A percentile compares a stretch with the other conserved stretches of the same genome.
phyloP scores from a whole-genome alignment of 2,113 vertebrate species.

The Bos indicus region DNA sequence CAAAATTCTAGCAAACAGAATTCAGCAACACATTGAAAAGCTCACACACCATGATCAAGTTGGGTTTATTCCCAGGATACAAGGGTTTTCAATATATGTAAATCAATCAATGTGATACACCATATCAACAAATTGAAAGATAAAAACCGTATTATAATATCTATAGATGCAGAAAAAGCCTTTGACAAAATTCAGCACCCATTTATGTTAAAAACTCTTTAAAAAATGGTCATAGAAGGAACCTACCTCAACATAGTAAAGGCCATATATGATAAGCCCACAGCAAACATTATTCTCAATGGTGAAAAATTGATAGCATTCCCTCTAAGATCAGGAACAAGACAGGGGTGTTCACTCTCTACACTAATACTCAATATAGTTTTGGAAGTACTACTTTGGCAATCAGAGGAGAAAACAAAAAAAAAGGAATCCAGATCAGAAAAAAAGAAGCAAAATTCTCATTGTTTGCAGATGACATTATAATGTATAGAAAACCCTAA shows the following conservation, averaged over 20 bases:
- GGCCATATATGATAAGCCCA: neutral
- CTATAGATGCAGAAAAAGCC: neutral
- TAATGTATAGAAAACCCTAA: neutral
- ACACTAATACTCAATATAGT: neutral
- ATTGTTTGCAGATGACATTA: neutral
- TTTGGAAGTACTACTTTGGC: neutral
- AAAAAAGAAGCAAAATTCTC: neutral
- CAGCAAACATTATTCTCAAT: neutral
- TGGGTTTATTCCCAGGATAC: neutral
- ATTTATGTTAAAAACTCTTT: neutral
- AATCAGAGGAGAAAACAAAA: neutral
- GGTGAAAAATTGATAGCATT: neutral
- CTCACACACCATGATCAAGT: neutral
- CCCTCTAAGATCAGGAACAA: neutral
- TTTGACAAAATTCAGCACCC: neutral
- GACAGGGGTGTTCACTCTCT: neutral
- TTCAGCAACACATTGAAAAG: neutral
- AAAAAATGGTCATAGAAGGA: neutral
- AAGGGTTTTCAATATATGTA: neutral
- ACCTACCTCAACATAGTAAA: neutral
- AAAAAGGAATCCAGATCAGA: neutral
- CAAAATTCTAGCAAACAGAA: neutral
- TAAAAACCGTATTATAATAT: neutral
- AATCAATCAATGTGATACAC: neutral
- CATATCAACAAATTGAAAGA: neutral